A percentile compares a stretch with the other conserved stretches of the same genome.
phyloP scores from a whole-genome alignment of 1,140 invertebrate genomes.

The Eurosta solidaginis region DNA sequence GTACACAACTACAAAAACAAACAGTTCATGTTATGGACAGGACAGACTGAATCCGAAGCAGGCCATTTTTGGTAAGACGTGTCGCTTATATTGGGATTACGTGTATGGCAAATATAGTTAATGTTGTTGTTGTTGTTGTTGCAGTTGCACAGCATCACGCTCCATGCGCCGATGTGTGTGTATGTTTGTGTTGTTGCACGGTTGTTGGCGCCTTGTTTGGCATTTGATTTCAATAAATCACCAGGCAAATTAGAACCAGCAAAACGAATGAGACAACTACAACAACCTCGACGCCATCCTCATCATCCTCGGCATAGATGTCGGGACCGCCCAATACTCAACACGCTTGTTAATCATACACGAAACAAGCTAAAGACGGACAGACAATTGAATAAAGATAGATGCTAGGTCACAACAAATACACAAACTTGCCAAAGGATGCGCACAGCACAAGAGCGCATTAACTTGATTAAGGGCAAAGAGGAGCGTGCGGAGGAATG shows the following conservation, averaged over 20 bases:
- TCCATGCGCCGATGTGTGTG: not conserved
- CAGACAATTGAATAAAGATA: not conserved
- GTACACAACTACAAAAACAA: not conserved
- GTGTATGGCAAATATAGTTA: not conserved
- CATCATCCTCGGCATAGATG: not conserved
- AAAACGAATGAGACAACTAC: not conserved
- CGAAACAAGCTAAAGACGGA: constrained; percentile 1
- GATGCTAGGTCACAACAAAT: not conserved
- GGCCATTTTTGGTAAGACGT: constrained; percentile 19
- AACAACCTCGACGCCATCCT: not conserved
- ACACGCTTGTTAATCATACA: constrained; percentile 26
- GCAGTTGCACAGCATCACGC: not conserved
- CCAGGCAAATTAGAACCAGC: constrained; percentile 22
- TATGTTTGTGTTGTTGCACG: too few relatives aligned
- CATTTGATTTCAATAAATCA: constrained; percentile 29
- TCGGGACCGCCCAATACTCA: constrained; percentile 23
- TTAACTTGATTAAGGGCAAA: not conserved
- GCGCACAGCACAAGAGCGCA: not conserved
- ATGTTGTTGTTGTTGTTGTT: not conserved
- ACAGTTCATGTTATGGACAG: not conserved
- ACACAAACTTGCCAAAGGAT: not conserved
- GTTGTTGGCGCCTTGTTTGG: constrained; percentile 24
- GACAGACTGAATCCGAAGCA: too few relatives aligned
- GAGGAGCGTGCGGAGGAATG: not conserved
- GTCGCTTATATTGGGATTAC: not conserved